Evolutionary conservation across 2,113 vertebrate genomes (phyloP), one percentile per base, ranked within the genome.

Genomic region (Leptosomus discolor): DNA sequence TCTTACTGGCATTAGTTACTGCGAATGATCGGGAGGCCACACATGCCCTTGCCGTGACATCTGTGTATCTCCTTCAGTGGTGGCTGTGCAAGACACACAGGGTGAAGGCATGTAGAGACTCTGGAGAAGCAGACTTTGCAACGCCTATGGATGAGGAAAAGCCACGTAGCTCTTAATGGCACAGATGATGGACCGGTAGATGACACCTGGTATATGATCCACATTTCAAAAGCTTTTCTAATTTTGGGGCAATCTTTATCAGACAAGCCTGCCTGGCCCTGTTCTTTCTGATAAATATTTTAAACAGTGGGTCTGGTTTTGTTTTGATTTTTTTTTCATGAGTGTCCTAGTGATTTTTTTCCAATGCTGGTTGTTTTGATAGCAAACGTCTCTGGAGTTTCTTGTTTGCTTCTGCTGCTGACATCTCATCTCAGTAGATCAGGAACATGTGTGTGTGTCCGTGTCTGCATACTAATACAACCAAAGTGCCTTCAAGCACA

Each of bases 141-240:
- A 70, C 91, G 27, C 8, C 1, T 2, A 0, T 5, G 15, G 16
- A 13, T 51, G 13, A 60, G 6, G 8, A 63, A 89, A 95, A 64
- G 14, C 2, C 34, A 12, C 0, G 0, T 29, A 21, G 2, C 8
- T 85, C 45, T 21, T 50, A 8, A 9, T 41, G 32, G 5, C 26
- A 53, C 15, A 77, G 17, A 23, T 9, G 46, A 34, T 19, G 37
- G 12, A n/a, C 17, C 16, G 22, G 6, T 18, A 69, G 34, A 46
- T 56, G 26, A 29, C 32, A 51, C 12, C 7, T 54, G 29, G 5
- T 14, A 11, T 7, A 27, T 19, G 12, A 65, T 45, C 41, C 29
- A 14, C 34, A 5, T 82, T 83, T 90, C 26, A 54, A 65, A 61
- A 68, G 3, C 5, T 26, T 56, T 26, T 54, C 20, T 24, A 12